These are phyloP conservation scores for Palythoa grandiflora DNA, from an alignment of 92 coral and sea anemone species.

Conservation along the genomic window DNA sequence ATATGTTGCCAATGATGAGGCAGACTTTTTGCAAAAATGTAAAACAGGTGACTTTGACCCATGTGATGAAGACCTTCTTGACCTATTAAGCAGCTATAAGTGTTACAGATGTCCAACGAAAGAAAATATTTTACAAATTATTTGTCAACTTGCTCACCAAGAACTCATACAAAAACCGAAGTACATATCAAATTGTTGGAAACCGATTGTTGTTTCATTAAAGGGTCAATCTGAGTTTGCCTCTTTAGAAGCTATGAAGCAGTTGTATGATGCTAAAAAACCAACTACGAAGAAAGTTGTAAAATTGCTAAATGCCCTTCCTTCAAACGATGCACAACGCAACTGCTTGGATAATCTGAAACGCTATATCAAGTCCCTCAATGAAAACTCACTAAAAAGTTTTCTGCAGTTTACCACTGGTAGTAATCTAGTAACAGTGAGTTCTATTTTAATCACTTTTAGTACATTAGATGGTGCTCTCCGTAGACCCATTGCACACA, in stretches of 20 bases:
- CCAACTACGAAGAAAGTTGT: conserved; percentile 45
- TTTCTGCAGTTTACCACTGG: background rate
- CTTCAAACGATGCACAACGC: conserved; percentile 2
- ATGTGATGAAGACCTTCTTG: conserved; percentile 62
- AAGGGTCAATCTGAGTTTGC: conserved; percentile 32
- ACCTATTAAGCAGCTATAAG: conserved; percentile 55
- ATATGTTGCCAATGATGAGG: conserved; percentile 56
- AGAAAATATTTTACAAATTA: conserved; percentile 37
- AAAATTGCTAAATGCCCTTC: background rate
- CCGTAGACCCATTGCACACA: conserved; percentile 22
- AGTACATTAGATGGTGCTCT: conserved; percentile 14
- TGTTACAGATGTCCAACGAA: conserved; percentile 56
- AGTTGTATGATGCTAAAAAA: conserved; percentile 34
- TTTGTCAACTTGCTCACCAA: conserved; percentile 53
- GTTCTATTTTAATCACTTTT: conserved; percentile 8
- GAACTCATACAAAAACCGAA: conserved; percentile 57
- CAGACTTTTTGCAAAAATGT: conserved; percentile 52
- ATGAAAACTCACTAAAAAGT: background rate
- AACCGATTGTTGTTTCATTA: conserved; percentile 44
- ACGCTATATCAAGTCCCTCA: background rate
- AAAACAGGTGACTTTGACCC: conserved; percentile 50
- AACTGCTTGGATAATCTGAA: conserved; percentile 1
- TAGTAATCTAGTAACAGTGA: background rate
- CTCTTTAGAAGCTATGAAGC: conserved; percentile 37
- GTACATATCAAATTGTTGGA: conserved; percentile 49